Evolutionary conservation across 2,797 vertebrate species (phyloP).

Genomic region (Cyclura pinguis): DNA sequence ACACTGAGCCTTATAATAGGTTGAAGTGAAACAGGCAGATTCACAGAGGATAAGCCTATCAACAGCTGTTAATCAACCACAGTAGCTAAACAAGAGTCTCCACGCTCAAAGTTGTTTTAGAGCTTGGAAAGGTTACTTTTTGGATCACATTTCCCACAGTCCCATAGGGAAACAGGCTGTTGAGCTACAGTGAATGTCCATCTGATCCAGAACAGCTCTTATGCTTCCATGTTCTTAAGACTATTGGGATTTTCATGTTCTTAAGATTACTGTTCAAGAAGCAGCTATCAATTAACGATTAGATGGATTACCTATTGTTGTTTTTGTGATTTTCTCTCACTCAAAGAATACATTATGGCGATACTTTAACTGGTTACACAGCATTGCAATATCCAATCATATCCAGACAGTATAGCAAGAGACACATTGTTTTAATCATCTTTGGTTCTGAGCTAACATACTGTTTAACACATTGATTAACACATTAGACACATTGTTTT

Average conservation of each 20-base stretch:
- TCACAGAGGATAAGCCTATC: neutral
- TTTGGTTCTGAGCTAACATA: no score
- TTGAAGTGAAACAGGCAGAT: neutral
- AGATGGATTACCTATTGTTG: constrained; percentile 34
- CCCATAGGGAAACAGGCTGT: neutral
- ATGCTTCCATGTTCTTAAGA: neutral
- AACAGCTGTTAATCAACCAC: neutral
- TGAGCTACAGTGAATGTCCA: neutral
- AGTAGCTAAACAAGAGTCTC: neutral
- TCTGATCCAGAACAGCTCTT: neutral
- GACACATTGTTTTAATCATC: constrained; percentile 39
- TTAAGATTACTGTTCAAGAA: neutral
- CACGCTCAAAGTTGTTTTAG: neutral
- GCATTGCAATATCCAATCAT: constrained; percentile 15
- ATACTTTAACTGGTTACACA: neutral
- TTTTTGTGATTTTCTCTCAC: constrained; percentile 43
- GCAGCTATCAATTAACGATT: constrained; percentile 10
- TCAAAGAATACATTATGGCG: constrained; percentile 4
- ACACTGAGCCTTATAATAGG: neutral
- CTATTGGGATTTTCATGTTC: no score
- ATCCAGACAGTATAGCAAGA: constrained; percentile 30
- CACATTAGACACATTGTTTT: constrained; percentile 35
- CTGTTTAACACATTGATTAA: neutral
- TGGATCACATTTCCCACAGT: no score
- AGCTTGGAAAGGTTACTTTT: no score